Percentiles rank a stretch among this genome's conserved stretches.
These are phyloP conservation scores for Ictalurus furcatus DNA, from an alignment of 2,113 vertebrate species.

Conservation along the genomic window DNA sequence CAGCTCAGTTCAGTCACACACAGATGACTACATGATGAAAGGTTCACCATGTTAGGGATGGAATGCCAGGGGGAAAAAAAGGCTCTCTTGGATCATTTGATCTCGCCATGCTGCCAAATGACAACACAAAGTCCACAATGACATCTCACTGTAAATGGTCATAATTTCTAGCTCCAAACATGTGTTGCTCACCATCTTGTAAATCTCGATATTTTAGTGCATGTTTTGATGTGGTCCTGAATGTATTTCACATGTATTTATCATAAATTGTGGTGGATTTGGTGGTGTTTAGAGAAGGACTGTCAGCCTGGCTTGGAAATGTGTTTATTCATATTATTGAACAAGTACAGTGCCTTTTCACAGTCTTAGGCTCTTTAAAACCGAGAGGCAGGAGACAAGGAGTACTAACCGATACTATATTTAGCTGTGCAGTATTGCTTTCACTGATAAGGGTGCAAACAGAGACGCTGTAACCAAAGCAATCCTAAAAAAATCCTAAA, in stretches of 20 bases:
- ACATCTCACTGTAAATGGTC: constrained; percentile 57
- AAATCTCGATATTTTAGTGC: constrained; percentile 40
- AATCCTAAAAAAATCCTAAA: constrained; percentile 26
- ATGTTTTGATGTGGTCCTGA: constrained; percentile 50
- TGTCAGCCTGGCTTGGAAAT: constrained; percentile 42
- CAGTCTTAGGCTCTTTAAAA: not conserved
- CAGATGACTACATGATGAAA: constrained; percentile 39
- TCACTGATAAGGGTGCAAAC: constrained; percentile 36
- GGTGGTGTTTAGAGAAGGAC: constrained; percentile 51
- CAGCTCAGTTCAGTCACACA: not conserved
- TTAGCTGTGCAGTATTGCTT: constrained; percentile 8
- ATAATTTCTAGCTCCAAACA: constrained; percentile 55
- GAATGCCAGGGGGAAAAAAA: constrained; percentile 35
- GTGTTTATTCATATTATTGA: constrained; percentile 24
- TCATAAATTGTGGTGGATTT: constrained; percentile 53
- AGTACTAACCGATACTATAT: constrained; percentile 5
- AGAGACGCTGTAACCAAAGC: constrained; percentile 53
- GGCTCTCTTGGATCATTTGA: constrained; percentile 7
- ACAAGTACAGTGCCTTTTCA: not conserved
- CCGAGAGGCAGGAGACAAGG: not conserved
- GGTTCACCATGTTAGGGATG: constrained; percentile 63
- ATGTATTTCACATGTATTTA: constrained; percentile 55
- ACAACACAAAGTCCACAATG: constrained; percentile 29
- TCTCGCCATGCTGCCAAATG: constrained; percentile 48
- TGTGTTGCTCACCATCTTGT: constrained; percentile 20